These are phyloP conservation scores for Ophraella communa DNA, from an alignment of 2,888 invertebrate genomes.

Conservation along the genomic window DNA sequence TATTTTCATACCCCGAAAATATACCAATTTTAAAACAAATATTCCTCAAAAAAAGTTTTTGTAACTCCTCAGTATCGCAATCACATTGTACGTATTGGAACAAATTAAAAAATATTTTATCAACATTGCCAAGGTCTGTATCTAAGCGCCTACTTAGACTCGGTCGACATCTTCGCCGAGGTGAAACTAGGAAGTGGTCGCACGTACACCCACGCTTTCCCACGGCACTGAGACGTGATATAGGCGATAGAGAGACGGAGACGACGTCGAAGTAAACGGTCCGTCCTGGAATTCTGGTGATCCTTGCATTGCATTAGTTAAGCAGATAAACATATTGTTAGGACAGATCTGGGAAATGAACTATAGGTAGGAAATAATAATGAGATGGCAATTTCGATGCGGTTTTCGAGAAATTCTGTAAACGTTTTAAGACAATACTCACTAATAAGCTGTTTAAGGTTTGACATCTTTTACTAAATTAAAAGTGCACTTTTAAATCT, in stretches of 20 bases:
- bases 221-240: slow-evolving; percentile 38
- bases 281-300: slow-evolving; percentile 40
- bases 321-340: neutral
- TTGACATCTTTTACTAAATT: too few species aligned
- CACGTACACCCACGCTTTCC: slow-evolving; percentile 43
- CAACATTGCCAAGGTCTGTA: neutral
- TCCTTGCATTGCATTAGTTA: slow-evolving; percentile 11
- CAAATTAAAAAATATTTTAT: neutral
- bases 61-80: too few species aligned
- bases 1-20: too few species aligned
- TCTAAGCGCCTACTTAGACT: slow-evolving; percentile 15
- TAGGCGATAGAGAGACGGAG: slow-evolving; percentile 5
- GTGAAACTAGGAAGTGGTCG: slow-evolving; percentile 40
- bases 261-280: slow-evolving; percentile 30
- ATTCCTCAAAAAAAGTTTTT: too few species aligned
- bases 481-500: too few species aligned
- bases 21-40: too few species aligned
- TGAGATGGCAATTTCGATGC: too few species aligned
- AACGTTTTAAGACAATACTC: too few species aligned
- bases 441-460: too few species aligned
- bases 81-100: neutral
- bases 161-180: slow-evolving; percentile 11
- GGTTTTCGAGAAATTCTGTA: too few species aligned
- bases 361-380: too few species aligned
- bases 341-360: too few species aligned